Conservation (phyloP, 2,113 vertebrate species). For the Micronisus gabar region DNA sequence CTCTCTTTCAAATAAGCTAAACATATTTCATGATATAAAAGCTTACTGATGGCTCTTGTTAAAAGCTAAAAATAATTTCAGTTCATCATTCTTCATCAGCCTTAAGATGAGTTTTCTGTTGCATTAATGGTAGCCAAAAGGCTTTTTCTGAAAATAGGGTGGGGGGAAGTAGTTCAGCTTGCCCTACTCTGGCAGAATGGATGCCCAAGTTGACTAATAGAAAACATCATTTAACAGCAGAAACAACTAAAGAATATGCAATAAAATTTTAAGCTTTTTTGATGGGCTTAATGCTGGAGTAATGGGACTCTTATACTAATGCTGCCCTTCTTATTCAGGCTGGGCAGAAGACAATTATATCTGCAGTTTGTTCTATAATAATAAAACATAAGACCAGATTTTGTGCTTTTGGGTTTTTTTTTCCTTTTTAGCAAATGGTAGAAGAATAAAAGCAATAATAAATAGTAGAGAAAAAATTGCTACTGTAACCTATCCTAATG, state of each 20-base stretch:
- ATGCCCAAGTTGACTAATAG: not conserved
- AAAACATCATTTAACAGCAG: not conserved
- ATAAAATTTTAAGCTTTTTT: not conserved
- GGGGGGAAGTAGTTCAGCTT: not conserved
- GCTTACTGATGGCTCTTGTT: not conserved
- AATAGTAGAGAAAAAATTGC: not conserved
- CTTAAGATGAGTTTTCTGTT: not conserved
- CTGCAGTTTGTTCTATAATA: not conserved
- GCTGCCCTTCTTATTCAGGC: not conserved
- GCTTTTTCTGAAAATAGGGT: not conserved
- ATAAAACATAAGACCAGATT: not conserved
- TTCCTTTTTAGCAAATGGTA: not conserved
- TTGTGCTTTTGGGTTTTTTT: not conserved
- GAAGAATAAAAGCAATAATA: not conserved
- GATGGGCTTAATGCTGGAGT: not conserved
- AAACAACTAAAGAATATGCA: not conserved
- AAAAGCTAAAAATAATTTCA: slow-evolving; percentile 3
- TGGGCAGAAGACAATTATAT: not conserved
- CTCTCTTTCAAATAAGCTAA: not conserved
- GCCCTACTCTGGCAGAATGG: not conserved
- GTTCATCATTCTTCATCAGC: slow-evolving; percentile 1
- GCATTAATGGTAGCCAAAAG: slow-evolving; percentile 1
- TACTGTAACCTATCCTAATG: not conserved
- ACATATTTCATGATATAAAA: not conserved
- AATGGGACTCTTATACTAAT: not conserved